Base-by-base conservation (phyloP, 2,113 vertebrate genomes). In the Nerophis lumbriciformis region DNA sequence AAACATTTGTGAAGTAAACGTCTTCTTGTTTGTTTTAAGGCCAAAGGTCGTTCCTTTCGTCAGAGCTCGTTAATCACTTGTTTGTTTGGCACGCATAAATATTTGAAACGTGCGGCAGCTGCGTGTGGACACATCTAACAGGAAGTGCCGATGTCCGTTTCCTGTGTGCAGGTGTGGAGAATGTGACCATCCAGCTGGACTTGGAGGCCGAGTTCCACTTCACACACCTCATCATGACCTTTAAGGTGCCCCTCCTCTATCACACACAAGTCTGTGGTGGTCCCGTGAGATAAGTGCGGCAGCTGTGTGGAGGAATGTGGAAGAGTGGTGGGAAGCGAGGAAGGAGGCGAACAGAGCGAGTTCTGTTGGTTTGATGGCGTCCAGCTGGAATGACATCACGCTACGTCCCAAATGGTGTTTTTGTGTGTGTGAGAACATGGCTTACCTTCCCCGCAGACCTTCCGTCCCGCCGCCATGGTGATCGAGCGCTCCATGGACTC, bases 191-290 rank as follows among this genome's bases (percentile, higher is more conserved):
- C 78, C 93, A 96, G 80, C 86, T 99, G 87, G 89, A 98, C 84
- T 82, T 99, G 78, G 96, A 98, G 81, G 93, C 96, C 0, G 95
- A 99, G 88, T 99, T 99, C 85, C 96, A 99, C 82, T 99, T 99
- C 85, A 99, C 96, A 81, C 96, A 99, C 84, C 93, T 98, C 87
- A 98, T 99, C 82, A 99, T 99, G 96, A 99, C 96, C 51, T 99
- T 98, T 87, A 99, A 95, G 94, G 96, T 99, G 90, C 88, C 82
- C 44, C 11, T 21, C 62, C 53, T 45, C 19, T 15, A 37, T 10
- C 51, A 6, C 16, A 8, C 55, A 6, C 47, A 47, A 35, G 16
- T 48, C 5, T 4, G 36, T 12, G 16, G 7, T 36, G 47, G 37
- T 56, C 54, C 37, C 37, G 6, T 16, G 53, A 71, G 61, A 73